Evolutionary conservation across 1,140 invertebrate genomes (phyloP), one percentile per base, ranked within the genome.

Genomic region (Bombus confusus): DNA sequence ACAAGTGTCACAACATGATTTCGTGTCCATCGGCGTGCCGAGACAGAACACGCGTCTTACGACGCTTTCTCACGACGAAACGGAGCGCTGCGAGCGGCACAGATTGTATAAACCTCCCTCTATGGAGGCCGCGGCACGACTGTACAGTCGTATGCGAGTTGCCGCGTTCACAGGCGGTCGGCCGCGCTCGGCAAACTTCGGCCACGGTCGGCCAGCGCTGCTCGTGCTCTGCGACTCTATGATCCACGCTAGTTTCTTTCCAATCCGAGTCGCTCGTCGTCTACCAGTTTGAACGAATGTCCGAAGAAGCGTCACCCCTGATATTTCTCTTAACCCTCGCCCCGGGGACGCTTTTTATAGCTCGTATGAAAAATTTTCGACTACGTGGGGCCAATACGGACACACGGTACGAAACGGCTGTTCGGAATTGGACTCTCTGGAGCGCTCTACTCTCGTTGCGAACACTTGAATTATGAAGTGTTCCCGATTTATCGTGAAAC

Each of bases 111-210:
- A 86, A 90, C 93, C 92, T 93, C 92, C 91, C 91, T 87, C 87
- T 83, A 88, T 85, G 91, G 90, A 94, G 91, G 94, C 93, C 93
- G 93, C 94, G 94, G 92, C 93, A 93, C 91, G 91, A 95, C 94
- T 95, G 93, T 92, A 91, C 91, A 87, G 91, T 93, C 90, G 91
- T 85, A 90, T 85, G 77, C 76, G 77, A 87, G 90, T 94, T 94
- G 93, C 91, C 93, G 93, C 94, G 94, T 93, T 92, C 89, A 92
- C 68, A 6, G 8, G 13, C 9, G 25, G 57, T 93, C 93, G 93
- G 90, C 10, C 5, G 0, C 1, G 31, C 72, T 92, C 94, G 94
- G 79, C 13, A 4, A 15, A 1, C 18, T 43, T 93, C 93, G 92
- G 76, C 41, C 2, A 2, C 9, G 9, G 43, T 90, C 92, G 91